Evolutionary conservation across 2,113 vertebrate species (phyloP).

Genomic region (Microtus oregoni): DNA sequence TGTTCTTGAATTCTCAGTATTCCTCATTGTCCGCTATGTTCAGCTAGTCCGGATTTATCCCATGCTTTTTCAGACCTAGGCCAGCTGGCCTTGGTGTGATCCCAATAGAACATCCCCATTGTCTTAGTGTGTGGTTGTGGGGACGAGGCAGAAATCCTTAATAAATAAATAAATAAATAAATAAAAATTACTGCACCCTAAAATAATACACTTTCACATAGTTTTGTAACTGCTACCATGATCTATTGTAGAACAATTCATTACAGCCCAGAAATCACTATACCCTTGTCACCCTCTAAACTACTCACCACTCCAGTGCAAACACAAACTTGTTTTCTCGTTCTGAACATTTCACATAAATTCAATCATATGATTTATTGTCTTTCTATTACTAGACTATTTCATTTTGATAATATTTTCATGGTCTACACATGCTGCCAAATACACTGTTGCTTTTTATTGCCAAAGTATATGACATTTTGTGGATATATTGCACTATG

Average conservation of each 20-base stretch:
- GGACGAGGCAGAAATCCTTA: too few relatives aligned
- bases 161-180: too few relatives aligned
- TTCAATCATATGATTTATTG: neutral
- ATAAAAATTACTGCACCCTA: too few relatives aligned
- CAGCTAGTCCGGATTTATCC: too few relatives aligned
- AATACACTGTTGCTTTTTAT: neutral
- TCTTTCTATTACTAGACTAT: neutral
- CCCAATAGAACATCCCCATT: too few relatives aligned
- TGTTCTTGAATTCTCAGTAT: too few relatives aligned
- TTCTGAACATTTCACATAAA: slow-evolving; percentile 22
- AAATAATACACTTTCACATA: slow-evolving; percentile 12
- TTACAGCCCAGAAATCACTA: neutral
- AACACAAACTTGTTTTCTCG: neutral
- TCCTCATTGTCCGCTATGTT: too few relatives aligned
- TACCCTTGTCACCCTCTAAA: neutral
- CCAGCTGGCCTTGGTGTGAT: too few relatives aligned
- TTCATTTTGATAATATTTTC: neutral
- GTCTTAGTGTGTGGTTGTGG: too few relatives aligned
- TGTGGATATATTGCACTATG: neutral
- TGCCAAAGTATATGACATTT: neutral
- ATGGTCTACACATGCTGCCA: neutral
- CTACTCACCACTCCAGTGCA: neutral
- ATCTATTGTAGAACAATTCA: neutral
- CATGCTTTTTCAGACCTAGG: too few relatives aligned
- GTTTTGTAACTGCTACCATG: neutral